Evolutionary conservation across 2,888 invertebrate species (phyloP), one percentile per base, ranked within the genome.

Genomic region (Dryocosmus kuriphilus): DNA sequence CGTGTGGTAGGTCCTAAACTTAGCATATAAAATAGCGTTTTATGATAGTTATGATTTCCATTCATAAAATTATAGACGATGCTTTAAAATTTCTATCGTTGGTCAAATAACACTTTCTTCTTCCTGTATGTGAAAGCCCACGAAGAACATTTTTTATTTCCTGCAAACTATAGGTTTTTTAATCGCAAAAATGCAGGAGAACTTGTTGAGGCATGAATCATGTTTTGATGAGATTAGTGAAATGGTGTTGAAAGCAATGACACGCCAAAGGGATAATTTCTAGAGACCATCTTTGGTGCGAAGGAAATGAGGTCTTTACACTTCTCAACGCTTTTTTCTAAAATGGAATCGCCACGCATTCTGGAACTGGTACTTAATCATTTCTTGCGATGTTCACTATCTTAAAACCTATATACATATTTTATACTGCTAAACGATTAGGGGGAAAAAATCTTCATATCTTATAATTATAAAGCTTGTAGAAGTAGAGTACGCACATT

Each of bases 281-380:
- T 30, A 32, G 9, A 27, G 30, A 6, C 61, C 30, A 61, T 61
- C 19, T 61, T 61, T 61, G 61, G n/a, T 61, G 16, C 30, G n/a
- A 61, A 61, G 61, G 32, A 61, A 61, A 61, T 32, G 8, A 61
- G 61, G 30, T 61, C 61, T 61, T 61, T 61, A 61, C 61, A 61
- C 61, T 61, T 61, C 61, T n/a, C 61, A 61, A 61, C 30, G 9
- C 32, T n/a, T 61, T 61, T 61, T 61, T 8, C 32, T 61, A 27
- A 61, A 19, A 61, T 61, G 61, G 61, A 61, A 27, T 61, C n/a
- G 27, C 19, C 24, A 19, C 19, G n/a, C 61, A 61, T 61, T 61
- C 61, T 60, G 9, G 24, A 27, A 30, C 51, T 51, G 51, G 51
- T 22, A 51, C 9, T 51, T 9, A n/a, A 51, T 51, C 51, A 51